Evolutionary conservation across 35 echinoderm and acorn worm species (phyloP), one percentile per base, ranked within the genome.

Genomic region (Lytechinus variegatus): DNA sequence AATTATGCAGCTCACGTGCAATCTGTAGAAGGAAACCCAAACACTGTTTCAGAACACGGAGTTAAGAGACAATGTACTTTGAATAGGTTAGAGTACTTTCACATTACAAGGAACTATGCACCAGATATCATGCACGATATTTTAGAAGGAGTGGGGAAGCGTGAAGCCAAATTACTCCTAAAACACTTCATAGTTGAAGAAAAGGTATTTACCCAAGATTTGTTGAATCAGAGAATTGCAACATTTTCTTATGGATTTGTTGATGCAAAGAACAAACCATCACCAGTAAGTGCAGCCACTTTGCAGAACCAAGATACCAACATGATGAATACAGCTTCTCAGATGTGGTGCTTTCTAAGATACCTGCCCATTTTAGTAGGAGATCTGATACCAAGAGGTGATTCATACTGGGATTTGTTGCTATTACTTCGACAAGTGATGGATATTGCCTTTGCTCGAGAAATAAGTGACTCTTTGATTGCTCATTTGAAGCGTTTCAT

Each of bases 341-440:
- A 96, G 89, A 96, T 96, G 96, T 96, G 96, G 96, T 79, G 92
- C 66, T 61, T 96, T 52, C 54, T n/a, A n/a, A n/a, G 96, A 19
- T 86, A 96, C 56, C 24, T 96, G 87, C 86, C 96, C 53, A 56
- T 96, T 56, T 87, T 96, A 54, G 57, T 96, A 24, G 96, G 96
- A 28, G 96, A 96, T 33, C 27, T 95, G 95, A 96, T 58, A 96
- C 95, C 28, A 13, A 87, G 27, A 86, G 93, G 93, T 88, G 93
- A 60, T 87, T 87, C 61, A 72, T 94, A 57, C 55, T 95, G 10
- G 21, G 90, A 13, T 58, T 33, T 51, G 95, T 92, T 95, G 87
- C 91, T 27, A 95, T 28, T 28, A 12, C 87, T 88, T 4, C 87
- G 87, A 88, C 5, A 12, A 12, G 12, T 88, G 6, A 88, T 88